Evolutionary conservation across 2,797 vertebrate genomes (phyloP).

Genomic region (Sebastes umbrosus): DNA sequence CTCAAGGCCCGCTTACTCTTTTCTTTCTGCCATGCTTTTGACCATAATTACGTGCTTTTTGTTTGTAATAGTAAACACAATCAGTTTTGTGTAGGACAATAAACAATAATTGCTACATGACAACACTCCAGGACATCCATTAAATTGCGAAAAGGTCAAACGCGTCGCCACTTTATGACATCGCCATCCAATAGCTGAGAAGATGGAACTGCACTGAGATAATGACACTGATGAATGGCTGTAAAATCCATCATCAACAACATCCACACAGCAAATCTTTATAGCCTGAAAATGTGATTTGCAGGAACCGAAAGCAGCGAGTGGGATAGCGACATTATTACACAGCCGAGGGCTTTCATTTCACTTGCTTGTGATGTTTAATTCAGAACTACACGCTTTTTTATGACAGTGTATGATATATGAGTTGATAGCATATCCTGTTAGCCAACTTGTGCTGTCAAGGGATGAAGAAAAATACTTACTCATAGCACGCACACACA

Average conservation of each 20-base stretch:
- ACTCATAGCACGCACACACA: not conserved
- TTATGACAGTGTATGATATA: constrained; percentile 41
- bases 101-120: constrained; percentile 14
- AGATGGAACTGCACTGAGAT: constrained; percentile 35
- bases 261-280: constrained; percentile 17
- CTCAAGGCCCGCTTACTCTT: not conserved
- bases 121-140: constrained; percentile 4
- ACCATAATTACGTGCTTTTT: not conserved
- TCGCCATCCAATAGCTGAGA: not conserved
- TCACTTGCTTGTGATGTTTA: constrained; percentile 32
- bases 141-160: constrained; percentile 53
- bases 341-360: constrained; percentile 6
- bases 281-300: constrained; percentile 21
- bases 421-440: constrained; percentile 19
- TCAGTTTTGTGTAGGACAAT: not conserved
- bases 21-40: not conserved
- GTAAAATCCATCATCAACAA: constrained; percentile 45
- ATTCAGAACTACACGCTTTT: constrained; percentile 40
- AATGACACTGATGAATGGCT: constrained; percentile 36
- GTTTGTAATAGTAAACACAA: not conserved
- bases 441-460: constrained; percentile 31
- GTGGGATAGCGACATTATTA: not conserved
- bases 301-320: constrained; percentile 16
- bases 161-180: constrained; percentile 7
- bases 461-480: constrained; percentile 25